Evolutionary conservation across 2,888 invertebrate species (phyloP), one percentile per base, ranked within the genome.

Genomic region (Fragum sueziense): DNA sequence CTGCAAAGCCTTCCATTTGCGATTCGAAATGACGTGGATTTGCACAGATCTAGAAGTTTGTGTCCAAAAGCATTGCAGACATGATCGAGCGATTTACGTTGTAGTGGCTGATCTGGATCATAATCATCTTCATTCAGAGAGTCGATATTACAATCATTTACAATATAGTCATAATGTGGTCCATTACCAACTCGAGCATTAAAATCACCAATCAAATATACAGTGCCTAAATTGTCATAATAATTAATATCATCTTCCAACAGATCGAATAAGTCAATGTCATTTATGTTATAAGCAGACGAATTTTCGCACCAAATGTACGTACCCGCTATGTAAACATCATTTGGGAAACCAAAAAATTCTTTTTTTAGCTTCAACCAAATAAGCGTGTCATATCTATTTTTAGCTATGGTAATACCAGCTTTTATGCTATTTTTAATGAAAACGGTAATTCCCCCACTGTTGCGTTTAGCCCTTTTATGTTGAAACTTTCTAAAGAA

Each of bases 171-270:
- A 20, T n/a, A 7, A 14, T 27, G 29, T 25, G 37, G 14, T 29
- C 62, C 75, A n/a, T 17, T 9, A 61, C 72, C 80, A 47, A 76
- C 61, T 25, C 74, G 70, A 27, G 51, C 29, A 68, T 77, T 77
- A 41, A 77, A 59, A 68, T 80, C 80, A 70, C 80, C 80, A 6
- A 34, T 22, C 33, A 80, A 31, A 74, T 33, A 70, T 3, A 77
- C 68, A n/a, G 22, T 22, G 31, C 76, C 80, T 1, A 51, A 25
- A 37, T 59, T 54, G n/a, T 69, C 27, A 70, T 51, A 80, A 14
- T n/a, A 54, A 59, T 25, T 31, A 22, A 74, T 41, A 59, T 70
- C 74, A 29, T 70, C 37, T 61, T 77, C 68, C 61, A 80, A 37
- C 17, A 73, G 20, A 6, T 54, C 29, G 67, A 73, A 76, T 17